phyloP scores from a whole-genome alignment of 2,113 vertebrate genomes.

The Gallinago media region DNA sequence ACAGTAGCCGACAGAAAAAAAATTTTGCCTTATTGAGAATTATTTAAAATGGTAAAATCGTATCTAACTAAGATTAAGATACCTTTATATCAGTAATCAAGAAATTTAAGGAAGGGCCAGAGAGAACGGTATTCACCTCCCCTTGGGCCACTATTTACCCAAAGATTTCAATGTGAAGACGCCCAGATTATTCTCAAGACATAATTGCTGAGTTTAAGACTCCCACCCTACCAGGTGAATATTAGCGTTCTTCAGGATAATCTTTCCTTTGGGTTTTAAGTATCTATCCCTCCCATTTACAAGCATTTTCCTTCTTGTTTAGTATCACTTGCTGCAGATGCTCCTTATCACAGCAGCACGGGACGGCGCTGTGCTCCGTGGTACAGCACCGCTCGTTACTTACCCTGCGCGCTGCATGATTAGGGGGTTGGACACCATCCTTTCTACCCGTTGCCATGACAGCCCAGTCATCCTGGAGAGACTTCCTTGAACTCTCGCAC shows the following conservation, averaged over 20 bases:
- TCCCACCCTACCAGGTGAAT: neutral
- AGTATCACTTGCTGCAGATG: neutral
- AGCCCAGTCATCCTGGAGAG: neutral
- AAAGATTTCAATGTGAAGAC: neutral
- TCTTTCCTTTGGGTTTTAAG: neutral
- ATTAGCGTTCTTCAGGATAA: neutral
- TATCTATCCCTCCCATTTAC: neutral
- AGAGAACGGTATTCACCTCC: neutral
- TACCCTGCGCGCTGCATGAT: fast-evolving
- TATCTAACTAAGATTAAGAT: neutral
- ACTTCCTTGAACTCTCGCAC: neutral
- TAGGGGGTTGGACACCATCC: neutral
- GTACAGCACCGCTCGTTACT: fast-evolving
- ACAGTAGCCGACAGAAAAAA: neutral
- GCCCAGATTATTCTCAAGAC: neutral
- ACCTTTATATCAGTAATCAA: neutral
- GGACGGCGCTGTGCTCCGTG: fast-evolving
- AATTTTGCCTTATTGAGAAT: neutral
- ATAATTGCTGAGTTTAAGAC: neutral
- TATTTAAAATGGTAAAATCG: neutral
- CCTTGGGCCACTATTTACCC: neutral
- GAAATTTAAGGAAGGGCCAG: neutral
- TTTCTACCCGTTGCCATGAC: neutral
- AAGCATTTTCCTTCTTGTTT: neutral
- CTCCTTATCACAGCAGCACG: neutral